Percentiles rank a stretch among this genome's conserved stretches.
Evolutionary conservation across 2,797 vertebrate genomes (phyloP).

Genomic region (Hafferia zeledoni): DNA sequence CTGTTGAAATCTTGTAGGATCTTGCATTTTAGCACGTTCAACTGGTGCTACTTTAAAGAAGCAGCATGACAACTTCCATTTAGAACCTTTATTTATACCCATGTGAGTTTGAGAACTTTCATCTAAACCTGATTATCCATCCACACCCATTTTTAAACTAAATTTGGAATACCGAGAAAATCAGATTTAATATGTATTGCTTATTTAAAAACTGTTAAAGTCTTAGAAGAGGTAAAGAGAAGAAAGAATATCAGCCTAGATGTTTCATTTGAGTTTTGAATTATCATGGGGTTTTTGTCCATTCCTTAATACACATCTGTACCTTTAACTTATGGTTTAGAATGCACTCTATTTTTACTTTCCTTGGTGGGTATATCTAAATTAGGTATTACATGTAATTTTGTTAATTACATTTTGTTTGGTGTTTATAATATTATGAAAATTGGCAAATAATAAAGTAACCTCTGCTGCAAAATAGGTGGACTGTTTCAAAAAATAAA

Average conservation of each 20-base stretch:
- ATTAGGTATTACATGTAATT: neutral
- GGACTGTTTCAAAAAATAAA: neutral
- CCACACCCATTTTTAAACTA: accelerated
- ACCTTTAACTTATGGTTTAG: neutral
- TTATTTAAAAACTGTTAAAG: neutral
- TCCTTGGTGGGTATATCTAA: neutral
- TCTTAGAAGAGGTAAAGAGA: neutral
- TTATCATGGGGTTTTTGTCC: neutral
- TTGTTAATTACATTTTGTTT: neutral
- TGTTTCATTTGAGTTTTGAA: neutral
- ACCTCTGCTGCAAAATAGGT: neutral
- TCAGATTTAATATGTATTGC: neutral
- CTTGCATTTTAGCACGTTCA: neutral
- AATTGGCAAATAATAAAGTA: neutral
- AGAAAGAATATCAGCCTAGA: neutral
- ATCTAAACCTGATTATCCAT: neutral
- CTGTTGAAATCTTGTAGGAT: neutral
- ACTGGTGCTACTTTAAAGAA: neutral
- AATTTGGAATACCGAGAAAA: neutral
- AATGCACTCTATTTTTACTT: neutral
- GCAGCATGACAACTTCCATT: neutral
- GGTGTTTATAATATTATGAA: neutral
- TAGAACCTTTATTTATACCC: neutral
- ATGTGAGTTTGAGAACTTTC: neutral
- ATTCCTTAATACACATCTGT: neutral